Evolutionary conservation across 1,140 invertebrate genomes (phyloP).

Genomic region (Bilobella aurantiaca): DNA sequence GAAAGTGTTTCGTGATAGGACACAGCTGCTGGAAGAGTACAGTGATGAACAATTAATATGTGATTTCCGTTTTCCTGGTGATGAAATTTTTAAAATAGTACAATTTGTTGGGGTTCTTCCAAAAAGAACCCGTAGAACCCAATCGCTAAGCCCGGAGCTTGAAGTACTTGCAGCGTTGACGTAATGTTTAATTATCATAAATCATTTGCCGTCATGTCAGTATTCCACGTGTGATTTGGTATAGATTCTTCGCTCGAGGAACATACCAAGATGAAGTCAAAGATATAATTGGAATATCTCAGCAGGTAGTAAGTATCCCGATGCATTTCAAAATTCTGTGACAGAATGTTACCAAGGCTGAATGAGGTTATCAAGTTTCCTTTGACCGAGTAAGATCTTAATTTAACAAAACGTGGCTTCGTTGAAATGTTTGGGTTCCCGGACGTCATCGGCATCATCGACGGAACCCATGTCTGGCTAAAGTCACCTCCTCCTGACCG

Average conservation of each 20-base stretch:
- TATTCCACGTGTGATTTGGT: neutral
- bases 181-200: neutral
- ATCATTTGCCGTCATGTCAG: neutral
- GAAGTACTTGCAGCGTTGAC: conserved; percentile 6
- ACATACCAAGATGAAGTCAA: conserved; percentile 12
- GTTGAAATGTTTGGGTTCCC: conserved; percentile 10
- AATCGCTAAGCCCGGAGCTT: neutral
- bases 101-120: neutral
- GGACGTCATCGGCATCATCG: conserved; percentile 33
- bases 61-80: conserved; percentile 1
- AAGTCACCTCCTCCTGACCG: conserved; percentile 18
- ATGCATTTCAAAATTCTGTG: neutral
- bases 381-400: neutral
- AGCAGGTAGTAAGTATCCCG: neutral
- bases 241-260: conserved; percentile 5
- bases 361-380: conserved; percentile 8
- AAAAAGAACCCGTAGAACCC: neutral
- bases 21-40: neutral
- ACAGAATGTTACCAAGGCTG: neutral
- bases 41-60: neutral
- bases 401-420: conserved; percentile 8
- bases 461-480: conserved; percentile 37
- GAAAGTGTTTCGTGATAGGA: neutral
- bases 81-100: neutral
- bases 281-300: conserved; percentile 10